Conservation (phyloP, 2,888 invertebrate species). For the Criorhina ranunculi region DNA sequence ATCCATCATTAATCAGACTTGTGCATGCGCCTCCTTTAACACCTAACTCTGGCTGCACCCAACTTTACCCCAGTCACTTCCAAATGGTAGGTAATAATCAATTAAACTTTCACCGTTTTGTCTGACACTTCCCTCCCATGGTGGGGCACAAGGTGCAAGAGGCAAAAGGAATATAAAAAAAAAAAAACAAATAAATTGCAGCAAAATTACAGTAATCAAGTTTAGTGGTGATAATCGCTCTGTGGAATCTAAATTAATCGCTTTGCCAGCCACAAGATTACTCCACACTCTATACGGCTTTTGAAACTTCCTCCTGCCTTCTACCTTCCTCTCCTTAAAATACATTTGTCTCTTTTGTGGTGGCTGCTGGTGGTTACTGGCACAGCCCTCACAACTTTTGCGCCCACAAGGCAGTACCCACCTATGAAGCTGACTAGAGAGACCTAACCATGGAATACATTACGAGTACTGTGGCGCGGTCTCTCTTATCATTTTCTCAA, state of each 20-base stretch:
- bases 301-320: neutral
- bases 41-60: constrained; percentile 55
- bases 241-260: constrained; percentile 78
- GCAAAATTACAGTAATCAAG: constrained; percentile 78
- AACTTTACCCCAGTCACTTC: constrained; percentile 38
- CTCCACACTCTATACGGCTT: constrained; percentile 60
- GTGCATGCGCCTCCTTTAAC: constrained; percentile 54
- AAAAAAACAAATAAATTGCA: constrained; percentile 76
- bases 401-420: constrained; percentile 67
- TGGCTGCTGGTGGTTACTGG: constrained; percentile 24
- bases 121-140: constrained; percentile 42
- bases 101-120: constrained; percentile 75
- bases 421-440: constrained; percentile 46
- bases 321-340: neutral
- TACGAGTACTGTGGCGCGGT: constrained; percentile 73
- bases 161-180: constrained; percentile 13
- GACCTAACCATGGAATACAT: constrained; percentile 70
- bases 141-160: neutral
- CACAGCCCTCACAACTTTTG: constrained; percentile 68
- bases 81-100: constrained; percentile 73
- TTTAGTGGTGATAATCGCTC: constrained; percentile 78
- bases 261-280: constrained; percentile 76
- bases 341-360: constrained; percentile 17
- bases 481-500: constrained; percentile 74
- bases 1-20: constrained; percentile 65